Evolutionary conservation across 2,888 invertebrate species (phyloP).

Genomic region (Eumerus sabulonum): DNA sequence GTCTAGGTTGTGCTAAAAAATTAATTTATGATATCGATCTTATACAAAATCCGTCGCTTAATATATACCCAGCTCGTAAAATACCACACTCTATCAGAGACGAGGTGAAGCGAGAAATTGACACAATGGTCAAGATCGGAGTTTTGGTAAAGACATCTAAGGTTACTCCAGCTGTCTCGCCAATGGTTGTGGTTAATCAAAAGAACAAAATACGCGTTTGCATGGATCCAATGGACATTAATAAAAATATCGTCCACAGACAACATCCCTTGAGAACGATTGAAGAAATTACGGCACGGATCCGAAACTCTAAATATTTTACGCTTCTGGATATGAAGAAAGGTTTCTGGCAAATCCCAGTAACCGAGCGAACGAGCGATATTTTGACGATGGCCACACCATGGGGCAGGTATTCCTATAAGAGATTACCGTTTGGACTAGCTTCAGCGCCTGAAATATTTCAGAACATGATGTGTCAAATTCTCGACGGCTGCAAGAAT

Average conservation of each 20-base stretch:
- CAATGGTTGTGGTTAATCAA: slow-evolving; percentile 23
- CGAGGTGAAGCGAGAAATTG: slow-evolving; percentile 31
- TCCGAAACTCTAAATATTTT: slow-evolving; percentile 5
- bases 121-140: slow-evolving; percentile 31
- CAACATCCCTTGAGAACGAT: slow-evolving; percentile 9
- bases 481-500: slow-evolving; percentile 2
- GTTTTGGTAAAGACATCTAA: slow-evolving; percentile 18
- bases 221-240: slow-evolving; percentile 18
- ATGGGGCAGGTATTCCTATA: slow-evolving; percentile 13
- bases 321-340: slow-evolving; percentile 10
- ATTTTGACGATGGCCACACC: slow-evolving; percentile 16
- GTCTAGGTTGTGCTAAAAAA: slow-evolving; percentile 24
- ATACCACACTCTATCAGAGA: slow-evolving; percentile 37
- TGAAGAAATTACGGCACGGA: slow-evolving; percentile 1
- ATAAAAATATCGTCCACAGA: slow-evolving; percentile 16
- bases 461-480: no score
- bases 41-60: slow-evolving; percentile 21
- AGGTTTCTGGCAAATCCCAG: slow-evolving; percentile 12
- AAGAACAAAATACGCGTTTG: slow-evolving; percentile 22
- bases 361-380: slow-evolving; percentile 1
- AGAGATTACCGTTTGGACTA: not conserved
- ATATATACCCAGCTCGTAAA: slow-evolving; percentile 27
- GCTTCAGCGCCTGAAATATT: no score
- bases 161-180: slow-evolving; percentile 9
- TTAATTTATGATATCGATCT: slow-evolving; percentile 35